Conservation (phyloP, 2,888 invertebrate genomes). For the Alviniconcha strummeri region DNA sequence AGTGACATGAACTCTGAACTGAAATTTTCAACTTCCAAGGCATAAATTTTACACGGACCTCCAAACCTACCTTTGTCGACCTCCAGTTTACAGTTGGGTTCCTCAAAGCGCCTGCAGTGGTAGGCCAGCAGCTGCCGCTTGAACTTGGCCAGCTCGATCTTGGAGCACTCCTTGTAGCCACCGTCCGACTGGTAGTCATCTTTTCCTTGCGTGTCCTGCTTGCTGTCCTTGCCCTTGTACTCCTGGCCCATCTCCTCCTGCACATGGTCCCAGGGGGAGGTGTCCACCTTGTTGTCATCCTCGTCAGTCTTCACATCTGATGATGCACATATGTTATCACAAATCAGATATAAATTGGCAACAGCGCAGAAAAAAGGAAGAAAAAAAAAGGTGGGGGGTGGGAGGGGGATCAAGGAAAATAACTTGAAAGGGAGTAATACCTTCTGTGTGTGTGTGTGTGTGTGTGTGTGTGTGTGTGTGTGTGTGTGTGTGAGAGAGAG, state of each 20-base stretch:
- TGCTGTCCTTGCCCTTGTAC: neutral
- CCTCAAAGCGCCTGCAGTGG: constrained; percentile 63
- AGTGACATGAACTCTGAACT: neutral
- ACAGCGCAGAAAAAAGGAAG: too few relatives aligned
- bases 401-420: too few relatives aligned
- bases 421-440: too few relatives aligned
- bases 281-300: constrained; percentile 15
- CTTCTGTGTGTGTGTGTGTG: too few relatives aligned
- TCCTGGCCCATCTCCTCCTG: constrained; percentile 20
- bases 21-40: neutral
- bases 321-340: neutral
- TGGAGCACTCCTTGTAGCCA: constrained; percentile 49
- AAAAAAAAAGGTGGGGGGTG: too few relatives aligned
- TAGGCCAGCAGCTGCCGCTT: constrained; percentile 62
- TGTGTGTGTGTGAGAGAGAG: too few relatives aligned
- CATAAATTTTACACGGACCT: neutral
- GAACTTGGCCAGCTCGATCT: constrained; percentile 57
- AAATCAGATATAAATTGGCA: too few relatives aligned
- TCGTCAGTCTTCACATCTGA: neutral
- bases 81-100: constrained; percentile 55
- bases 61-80: constrained; percentile 39
- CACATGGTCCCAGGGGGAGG: constrained; percentile 31
- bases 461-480: too few relatives aligned
- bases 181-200: constrained; percentile 18
- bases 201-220: neutral